phyloP scores from a whole-genome alignment of 2,113 vertebrate species.

The Noturus placidus region DNA sequence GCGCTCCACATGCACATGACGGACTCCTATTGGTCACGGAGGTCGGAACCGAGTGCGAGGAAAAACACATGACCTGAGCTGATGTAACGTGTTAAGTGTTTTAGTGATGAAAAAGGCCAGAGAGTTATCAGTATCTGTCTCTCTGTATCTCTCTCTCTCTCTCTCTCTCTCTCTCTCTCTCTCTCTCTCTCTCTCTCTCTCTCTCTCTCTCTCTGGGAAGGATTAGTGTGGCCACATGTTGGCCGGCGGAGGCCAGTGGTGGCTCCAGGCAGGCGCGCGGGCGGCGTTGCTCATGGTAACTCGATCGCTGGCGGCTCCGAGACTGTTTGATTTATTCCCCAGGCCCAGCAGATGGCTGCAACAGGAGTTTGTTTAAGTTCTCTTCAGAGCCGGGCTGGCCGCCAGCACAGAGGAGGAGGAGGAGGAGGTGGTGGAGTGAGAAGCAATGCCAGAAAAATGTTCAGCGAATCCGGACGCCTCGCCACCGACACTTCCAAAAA shows the following conservation, averaged over 20 bases:
- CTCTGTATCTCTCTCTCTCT: slow-evolving; percentile 7
- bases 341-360: slow-evolving; percentile 99
- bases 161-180: not conserved
- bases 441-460: slow-evolving; percentile 86
- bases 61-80: not conserved
- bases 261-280: slow-evolving; percentile 95
- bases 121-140: not conserved
- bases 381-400: slow-evolving; percentile 88
- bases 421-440: slow-evolving; percentile 40
- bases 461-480: slow-evolving; percentile 92
- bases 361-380: slow-evolving; percentile 99
- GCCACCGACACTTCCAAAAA: slow-evolving; percentile 67
- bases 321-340: slow-evolving; percentile 99
- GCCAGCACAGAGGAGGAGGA: slow-evolving; percentile 82
- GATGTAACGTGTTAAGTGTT: not conserved
- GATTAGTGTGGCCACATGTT: slow-evolving; percentile 88
- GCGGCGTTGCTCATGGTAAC: slow-evolving; percentile 92
- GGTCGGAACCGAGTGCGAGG: not conserved
- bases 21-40: not conserved
- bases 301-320: slow-evolving; percentile 91
- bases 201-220: slow-evolving; percentile 83
- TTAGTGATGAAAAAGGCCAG: not conserved
- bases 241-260: slow-evolving; percentile 85
- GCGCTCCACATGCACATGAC: not conserved
- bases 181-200: slow-evolving; percentile 45